Evolutionary conservation across 2,113 vertebrate species (phyloP).

Genomic region (Amphiprion ocellaris): DNA sequence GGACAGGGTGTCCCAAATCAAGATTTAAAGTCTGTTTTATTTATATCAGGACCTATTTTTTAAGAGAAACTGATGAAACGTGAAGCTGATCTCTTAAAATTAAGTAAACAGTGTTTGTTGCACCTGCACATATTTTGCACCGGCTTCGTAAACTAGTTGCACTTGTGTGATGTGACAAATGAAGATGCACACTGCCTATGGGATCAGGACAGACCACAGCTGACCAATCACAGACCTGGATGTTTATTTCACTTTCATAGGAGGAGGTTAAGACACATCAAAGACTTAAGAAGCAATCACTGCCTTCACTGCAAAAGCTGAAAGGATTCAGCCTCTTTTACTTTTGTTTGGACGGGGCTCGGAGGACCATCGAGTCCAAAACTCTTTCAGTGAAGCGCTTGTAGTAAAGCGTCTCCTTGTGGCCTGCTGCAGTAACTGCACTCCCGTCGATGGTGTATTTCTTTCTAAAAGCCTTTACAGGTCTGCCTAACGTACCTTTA

Average conservation of each 20-base stretch:
- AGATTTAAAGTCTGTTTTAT: slow-evolving; percentile 10
- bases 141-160: slow-evolving; percentile 13
- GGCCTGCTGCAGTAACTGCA: slow-evolving; percentile 39
- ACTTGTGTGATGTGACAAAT: slow-evolving; percentile 30
- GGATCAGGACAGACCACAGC: slow-evolving; percentile 10
- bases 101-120: neutral
- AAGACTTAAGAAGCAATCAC: slow-evolving; percentile 44
- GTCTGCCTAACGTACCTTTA: neutral
- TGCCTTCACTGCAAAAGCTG: slow-evolving; percentile 50
- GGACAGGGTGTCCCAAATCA: neutral
- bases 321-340: slow-evolving; percentile 26
- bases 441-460: neutral
- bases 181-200: slow-evolving; percentile 47
- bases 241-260: slow-evolving; percentile 17
- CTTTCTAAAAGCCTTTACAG: slow-evolving; percentile 8
- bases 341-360: neutral
- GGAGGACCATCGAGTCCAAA: neutral
- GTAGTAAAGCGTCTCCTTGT: slow-evolving; percentile 17
- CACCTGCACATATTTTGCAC: slow-evolving; percentile 32
- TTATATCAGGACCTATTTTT: slow-evolving; percentile 11
- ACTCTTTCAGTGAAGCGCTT: slow-evolving; percentile 10
- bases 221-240: slow-evolving; percentile 2
- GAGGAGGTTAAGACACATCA: neutral
- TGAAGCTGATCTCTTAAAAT: neutral
- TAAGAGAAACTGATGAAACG: neutral